Evolutionary conservation across 2,888 invertebrate species (phyloP), one percentile per base, ranked within the genome.

Genomic region (Mimachlamys varia): DNA sequence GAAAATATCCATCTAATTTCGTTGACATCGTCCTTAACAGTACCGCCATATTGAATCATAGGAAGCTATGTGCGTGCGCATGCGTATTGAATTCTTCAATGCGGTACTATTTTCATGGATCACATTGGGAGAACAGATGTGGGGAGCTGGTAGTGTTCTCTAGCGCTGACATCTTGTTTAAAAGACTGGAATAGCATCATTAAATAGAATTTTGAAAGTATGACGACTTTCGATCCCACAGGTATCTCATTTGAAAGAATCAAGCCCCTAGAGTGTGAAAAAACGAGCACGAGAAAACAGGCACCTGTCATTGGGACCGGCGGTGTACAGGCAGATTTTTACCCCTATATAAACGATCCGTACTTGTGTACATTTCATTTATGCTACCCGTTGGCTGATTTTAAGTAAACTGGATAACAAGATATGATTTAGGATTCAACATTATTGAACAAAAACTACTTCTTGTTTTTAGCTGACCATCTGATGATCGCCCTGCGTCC

Each of bases 31-130:
- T 76, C 62, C 62, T 76, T 76, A 76, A 76, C 62, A 76, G 62
- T 27, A 89, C 91, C 91, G 92, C 93, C 93, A 93, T 93, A 87
- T 93, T 93, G 93, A 93, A 93, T 91, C 93, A 91, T 92, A 91
- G 92, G 93, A 93, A 92, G 93, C 93, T 88, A 90, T 87, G 37
- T 27, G 37, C 58, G 0, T 91, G 89, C 89, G 92, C 92, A 92
- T 90, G 91, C 89, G 91, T 88, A 50, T 19, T 15, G 89, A 62
- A 19, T 37, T 76, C 62, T n/a, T 27, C 10, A 27, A 7, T 4
- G 13, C 27, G 62, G 1, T 27, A 76, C 13, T 15, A 10, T 27
- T 76, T 76, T 76, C 62, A 76, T 76, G 62, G 62, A 27, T 76
- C 62, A 76, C 62, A 76, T 27, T 76, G 62, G 3, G 27, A 27